Percentiles rank a stretch among this genome's conserved stretches.
Evolutionary conservation across 1,140 invertebrate genomes (phyloP).

Genomic region (Camponotus pennsylvanicus): DNA sequence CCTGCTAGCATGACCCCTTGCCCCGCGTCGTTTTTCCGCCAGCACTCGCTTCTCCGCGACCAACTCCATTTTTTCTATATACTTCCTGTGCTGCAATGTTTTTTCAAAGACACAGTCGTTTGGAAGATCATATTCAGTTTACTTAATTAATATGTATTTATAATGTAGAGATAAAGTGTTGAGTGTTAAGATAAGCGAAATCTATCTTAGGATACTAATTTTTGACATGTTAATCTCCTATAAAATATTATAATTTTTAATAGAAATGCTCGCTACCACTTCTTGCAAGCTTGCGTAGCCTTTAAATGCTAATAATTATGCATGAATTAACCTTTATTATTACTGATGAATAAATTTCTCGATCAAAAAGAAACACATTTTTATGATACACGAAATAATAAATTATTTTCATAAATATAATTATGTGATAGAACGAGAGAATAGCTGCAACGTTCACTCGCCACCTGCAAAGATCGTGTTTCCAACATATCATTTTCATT

Average conservation of each 20-base stretch:
- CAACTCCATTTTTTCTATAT: slow-evolving; percentile 7
- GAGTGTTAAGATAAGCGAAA: not conserved
- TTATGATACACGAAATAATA: not conserved
- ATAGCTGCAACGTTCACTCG: slow-evolving; percentile 33
- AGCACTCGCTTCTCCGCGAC: slow-evolving; percentile 1
- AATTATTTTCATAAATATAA: slow-evolving; percentile 3
- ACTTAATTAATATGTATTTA: not conserved
- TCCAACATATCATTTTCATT: slow-evolving; percentile 54
- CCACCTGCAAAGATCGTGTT: slow-evolving; percentile 40
- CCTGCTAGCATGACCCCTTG: slow-evolving; percentile 52
- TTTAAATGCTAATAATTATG: not conserved
- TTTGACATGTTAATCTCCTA: not conserved
- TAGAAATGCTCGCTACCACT: not conserved
- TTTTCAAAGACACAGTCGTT: not conserved
- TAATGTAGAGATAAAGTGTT: not conserved
- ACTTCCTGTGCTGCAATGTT: not conserved
- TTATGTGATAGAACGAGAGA: slow-evolving; percentile 39
- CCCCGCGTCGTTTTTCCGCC: slow-evolving; percentile 35
- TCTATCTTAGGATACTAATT: not conserved
- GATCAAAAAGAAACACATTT: not conserved
- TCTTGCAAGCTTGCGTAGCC: not conserved
- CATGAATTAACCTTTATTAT: not conserved
- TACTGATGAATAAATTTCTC: not conserved
- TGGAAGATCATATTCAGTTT: not conserved
- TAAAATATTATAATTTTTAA: not conserved